A percentile compares a stretch with the other conserved stretches of the same genome.
phyloP scores from a whole-genome alignment of 64 coral and sea anemone genomes.

The Stichodactyla helianthus region DNA sequence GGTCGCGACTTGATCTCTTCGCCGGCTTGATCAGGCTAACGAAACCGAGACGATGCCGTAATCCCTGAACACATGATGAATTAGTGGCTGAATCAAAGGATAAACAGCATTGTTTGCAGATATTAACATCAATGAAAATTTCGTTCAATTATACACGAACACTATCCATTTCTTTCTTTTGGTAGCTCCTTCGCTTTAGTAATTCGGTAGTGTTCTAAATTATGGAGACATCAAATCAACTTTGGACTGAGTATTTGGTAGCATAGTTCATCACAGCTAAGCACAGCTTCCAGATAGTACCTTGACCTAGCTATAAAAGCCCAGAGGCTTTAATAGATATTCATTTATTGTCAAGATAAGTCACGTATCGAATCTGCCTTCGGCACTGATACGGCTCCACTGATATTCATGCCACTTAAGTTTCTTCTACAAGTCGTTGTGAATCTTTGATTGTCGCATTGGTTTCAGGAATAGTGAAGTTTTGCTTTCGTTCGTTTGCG shows the following conservation, averaged over 20 bases:
- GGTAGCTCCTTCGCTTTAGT: not conserved
- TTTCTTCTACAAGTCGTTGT: no score
- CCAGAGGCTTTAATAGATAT: not conserved
- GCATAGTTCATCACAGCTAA: no score
- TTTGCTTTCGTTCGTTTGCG: no score
- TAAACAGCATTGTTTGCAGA: not conserved
- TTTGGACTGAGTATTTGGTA: not conserved
- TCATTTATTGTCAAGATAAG: not conserved
- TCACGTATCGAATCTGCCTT: not conserved
- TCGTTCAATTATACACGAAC: not conserved
- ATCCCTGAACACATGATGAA: not conserved
- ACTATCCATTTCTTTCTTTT: not conserved
- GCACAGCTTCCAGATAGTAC: no score
- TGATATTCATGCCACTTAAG: not conserved
- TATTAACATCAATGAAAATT: not conserved
- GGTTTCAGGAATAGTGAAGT: no score
- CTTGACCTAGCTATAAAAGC: no score
- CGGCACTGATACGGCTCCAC: not conserved
- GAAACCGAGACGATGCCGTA: no score
- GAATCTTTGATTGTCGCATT: no score
- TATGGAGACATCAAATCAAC: not conserved
- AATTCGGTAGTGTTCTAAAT: not conserved
- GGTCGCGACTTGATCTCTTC: not conserved
- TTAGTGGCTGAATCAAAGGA: not conserved
- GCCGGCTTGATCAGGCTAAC: not conserved